phyloP scores from a whole-genome alignment of 1,140 invertebrate species.

The Nephotettix cincticeps region DNA sequence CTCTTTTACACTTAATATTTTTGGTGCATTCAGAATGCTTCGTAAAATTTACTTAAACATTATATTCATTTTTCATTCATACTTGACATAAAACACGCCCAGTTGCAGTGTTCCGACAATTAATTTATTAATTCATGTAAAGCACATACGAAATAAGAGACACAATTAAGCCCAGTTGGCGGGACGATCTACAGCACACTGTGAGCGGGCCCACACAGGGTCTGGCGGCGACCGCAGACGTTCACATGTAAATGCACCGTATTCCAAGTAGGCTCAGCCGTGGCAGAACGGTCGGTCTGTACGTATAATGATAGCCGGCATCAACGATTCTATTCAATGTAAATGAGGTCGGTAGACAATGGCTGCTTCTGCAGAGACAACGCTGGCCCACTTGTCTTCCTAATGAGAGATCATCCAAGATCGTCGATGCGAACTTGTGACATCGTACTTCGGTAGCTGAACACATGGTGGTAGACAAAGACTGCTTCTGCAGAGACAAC shows the following conservation, averaged over 20 bases:
- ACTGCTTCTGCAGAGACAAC: slow-evolving; percentile 9
- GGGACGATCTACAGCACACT: too few species aligned
- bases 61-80: too few species aligned
- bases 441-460: too few species aligned
- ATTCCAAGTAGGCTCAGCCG: slow-evolving; percentile 9
- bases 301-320: slow-evolving; percentile 5
- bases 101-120: too few species aligned
- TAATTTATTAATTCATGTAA: too few species aligned
- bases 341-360: slow-evolving; percentile 20
- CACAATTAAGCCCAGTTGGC: too few species aligned
- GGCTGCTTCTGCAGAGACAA: slow-evolving; percentile 20
- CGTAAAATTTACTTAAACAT: too few species aligned
- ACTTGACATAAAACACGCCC: too few species aligned
- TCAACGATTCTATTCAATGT: slow-evolving; percentile 17
- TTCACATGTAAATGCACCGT: slow-evolving; percentile 1
- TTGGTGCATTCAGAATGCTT: too few species aligned
- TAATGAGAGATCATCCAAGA: slow-evolving; percentile 7
- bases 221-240: not conserved
- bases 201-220: too few species aligned
- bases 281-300: slow-evolving; percentile 1
- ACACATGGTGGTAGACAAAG: not conserved
- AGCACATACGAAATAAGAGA: too few species aligned
- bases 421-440: not conserved
- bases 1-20: too few species aligned
- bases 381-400: slow-evolving; percentile 14